Conservation (phyloP, 2,797 vertebrate species). For the Eupleurogrammus muticus region DNA sequence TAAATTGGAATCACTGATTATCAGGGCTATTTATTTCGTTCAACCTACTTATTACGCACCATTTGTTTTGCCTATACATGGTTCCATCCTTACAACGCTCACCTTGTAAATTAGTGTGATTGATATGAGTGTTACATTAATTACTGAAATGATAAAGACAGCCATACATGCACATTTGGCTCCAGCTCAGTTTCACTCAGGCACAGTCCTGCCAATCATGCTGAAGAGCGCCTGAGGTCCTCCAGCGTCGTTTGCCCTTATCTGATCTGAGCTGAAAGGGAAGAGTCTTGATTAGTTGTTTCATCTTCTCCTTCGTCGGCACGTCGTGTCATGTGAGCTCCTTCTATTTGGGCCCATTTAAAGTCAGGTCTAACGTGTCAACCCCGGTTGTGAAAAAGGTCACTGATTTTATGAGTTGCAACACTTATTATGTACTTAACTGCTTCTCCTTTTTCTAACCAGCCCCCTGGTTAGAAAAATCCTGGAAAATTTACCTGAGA, state of each 20-base stretch:
- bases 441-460: conserved; percentile 3
- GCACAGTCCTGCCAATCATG: conserved; percentile 63
- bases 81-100: conserved; percentile 9
- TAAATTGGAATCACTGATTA: not conserved
- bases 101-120: conserved; percentile 24
- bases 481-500: conserved; percentile 8
- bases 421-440: conserved; percentile 10
- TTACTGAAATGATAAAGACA: conserved; percentile 36
- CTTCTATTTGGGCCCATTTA: conserved; percentile 18
- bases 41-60: conserved; percentile 1
- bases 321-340: conserved; percentile 37
- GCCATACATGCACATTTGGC: conserved; percentile 23
- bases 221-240: conserved; percentile 54
- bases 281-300: conserved; percentile 62
- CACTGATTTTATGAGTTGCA: conserved; percentile 17
- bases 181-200: conserved; percentile 46
- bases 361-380: conserved; percentile 27
- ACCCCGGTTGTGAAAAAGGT: conserved; percentile 22
- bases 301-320: conserved; percentile 57
- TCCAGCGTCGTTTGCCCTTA: conserved; percentile 44
- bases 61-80: conserved; percentile 20
- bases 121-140: conserved; percentile 38
- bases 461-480: conserved; percentile 11
- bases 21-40: conserved; percentile 10
- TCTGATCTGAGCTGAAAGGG: conserved; percentile 63